phyloP scores from a whole-genome alignment of 2,113 vertebrate species.

The Neotragus pygmaeus region DNA sequence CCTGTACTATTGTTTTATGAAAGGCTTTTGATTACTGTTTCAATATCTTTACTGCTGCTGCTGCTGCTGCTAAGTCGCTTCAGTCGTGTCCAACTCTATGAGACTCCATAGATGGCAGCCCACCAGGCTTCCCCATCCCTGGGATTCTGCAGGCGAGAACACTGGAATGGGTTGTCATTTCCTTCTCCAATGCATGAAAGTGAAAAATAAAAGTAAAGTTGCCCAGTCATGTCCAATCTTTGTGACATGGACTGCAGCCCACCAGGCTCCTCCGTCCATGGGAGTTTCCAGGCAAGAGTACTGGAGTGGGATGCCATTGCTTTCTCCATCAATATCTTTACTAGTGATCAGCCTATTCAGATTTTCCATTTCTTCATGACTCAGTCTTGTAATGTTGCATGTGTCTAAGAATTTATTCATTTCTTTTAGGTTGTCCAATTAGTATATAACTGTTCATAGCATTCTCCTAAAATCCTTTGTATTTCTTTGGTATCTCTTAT shows the following conservation, averaged over 20 bases:
- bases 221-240: fast-evolving
- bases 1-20: neutral
- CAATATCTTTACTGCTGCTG: neutral
- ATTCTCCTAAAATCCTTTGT: neutral
- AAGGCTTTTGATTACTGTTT: neutral
- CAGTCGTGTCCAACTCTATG: neutral
- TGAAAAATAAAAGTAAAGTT: neutral
- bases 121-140: neutral
- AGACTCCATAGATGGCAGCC: neutral
- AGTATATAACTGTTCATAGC: neutral
- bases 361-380: neutral
- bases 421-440: neutral
- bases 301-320: neutral
- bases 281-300: neutral
- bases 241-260: neutral
- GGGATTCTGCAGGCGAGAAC: neutral
- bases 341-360: neutral
- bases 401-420: neutral
- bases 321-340: neutral
- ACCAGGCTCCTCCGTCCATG: neutral
- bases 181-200: neutral
- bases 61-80: neutral
- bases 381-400: neutral
- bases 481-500: neutral
- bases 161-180: neutral